Evolutionary conservation across 1,140 invertebrate genomes (phyloP).

Genomic region (Andricus grossulariae): DNA sequence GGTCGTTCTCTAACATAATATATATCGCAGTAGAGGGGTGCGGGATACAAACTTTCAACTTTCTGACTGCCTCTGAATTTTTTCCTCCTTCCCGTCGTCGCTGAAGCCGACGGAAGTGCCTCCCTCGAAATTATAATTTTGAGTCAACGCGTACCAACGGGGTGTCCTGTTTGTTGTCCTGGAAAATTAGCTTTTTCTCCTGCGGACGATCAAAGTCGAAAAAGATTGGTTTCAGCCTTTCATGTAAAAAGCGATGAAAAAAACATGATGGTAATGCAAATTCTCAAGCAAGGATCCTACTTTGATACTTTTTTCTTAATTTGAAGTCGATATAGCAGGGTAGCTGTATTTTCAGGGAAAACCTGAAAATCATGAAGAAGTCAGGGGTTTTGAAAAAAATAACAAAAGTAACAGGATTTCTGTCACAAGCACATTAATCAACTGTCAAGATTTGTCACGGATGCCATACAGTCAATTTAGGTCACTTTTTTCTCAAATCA

Average conservation of each 20-base stretch:
- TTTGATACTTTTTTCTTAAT: not conserved
- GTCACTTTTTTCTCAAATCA: too few relatives aligned
- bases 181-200: constrained; percentile 29
- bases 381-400: too few relatives aligned
- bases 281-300: not conserved
- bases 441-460: too few relatives aligned
- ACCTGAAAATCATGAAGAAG: too few relatives aligned
- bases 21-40: not conserved
- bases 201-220: constrained; percentile 26
- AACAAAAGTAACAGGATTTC: too few relatives aligned
- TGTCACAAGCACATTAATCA: too few relatives aligned
- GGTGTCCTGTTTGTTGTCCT: constrained; percentile 27
- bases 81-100: not conserved
- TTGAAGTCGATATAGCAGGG: not conserved
- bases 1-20: constrained; percentile 4
- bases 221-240: constrained; percentile 25
- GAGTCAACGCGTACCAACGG: constrained; percentile 2
- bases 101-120: not conserved
- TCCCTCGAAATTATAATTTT: constrained; percentile 28
- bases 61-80: constrained; percentile 3
- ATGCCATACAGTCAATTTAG: too few relatives aligned
- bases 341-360: not conserved
- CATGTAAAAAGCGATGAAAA: constrained; percentile 8
- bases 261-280: constrained; percentile 20
- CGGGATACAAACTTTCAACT: not conserved